Percentiles rank a stretch among this genome's conserved stretches.
phyloP scores from a whole-genome alignment of 2,113 vertebrate species.

The Ammospiza nelsoni region DNA sequence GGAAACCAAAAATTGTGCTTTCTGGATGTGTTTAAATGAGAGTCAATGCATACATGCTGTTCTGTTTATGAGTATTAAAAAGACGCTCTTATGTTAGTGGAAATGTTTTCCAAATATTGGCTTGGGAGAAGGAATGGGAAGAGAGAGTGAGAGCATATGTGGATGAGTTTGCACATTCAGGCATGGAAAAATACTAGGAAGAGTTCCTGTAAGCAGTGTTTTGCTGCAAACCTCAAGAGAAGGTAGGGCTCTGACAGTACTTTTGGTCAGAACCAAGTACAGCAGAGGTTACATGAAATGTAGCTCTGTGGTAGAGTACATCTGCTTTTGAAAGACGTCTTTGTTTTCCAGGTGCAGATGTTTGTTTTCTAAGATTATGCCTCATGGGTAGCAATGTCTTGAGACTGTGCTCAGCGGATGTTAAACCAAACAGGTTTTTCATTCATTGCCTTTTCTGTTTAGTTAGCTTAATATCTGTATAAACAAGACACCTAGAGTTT shows the following conservation, averaged over 20 bases:
- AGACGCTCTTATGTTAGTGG: conserved; percentile 37
- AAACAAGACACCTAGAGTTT: background rate
- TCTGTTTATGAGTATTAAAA: conserved; percentile 23
- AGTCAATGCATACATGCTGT: background rate
- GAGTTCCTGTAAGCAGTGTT: background rate
- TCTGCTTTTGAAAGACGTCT: conserved; percentile 69
- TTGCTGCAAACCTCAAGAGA: conserved; percentile 46
- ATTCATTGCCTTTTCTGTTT: conserved; percentile 26
- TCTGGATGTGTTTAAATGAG: conserved; percentile 21
- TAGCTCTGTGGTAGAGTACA: conserved; percentile 37
- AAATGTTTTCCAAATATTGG: conserved; percentile 31
- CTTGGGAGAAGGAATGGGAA: background rate
- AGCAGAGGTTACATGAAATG: conserved; percentile 50
- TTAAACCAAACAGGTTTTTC: conserved; percentile 49
- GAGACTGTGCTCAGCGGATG: conserved; percentile 9
- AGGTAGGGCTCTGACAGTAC: conserved; percentile 40
- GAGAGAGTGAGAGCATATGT: background rate
- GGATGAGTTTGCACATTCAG: background rate
- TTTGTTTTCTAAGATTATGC: conserved; percentile 39
- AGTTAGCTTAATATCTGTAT: background rate
- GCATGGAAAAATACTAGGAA: conserved; percentile 62
- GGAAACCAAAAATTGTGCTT: conserved; percentile 12
- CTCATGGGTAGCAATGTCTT: background rate
- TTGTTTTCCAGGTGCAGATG: conserved; percentile 70
- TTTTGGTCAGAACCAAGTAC: conserved; percentile 22